Evolutionary conservation across 2,113 vertebrate species (phyloP).

Genomic region (Irena cyanogastra): DNA sequence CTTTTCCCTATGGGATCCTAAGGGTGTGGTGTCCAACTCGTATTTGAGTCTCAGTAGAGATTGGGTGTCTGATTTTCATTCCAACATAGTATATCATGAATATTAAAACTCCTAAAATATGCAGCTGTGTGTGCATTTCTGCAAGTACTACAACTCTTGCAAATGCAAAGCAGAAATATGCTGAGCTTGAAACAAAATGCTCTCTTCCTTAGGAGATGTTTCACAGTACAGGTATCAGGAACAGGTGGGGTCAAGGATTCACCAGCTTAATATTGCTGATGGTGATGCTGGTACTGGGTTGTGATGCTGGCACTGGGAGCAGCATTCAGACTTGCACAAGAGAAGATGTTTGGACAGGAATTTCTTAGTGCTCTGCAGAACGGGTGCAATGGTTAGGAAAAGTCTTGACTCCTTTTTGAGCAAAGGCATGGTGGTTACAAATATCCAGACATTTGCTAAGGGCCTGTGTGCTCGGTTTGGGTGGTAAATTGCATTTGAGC

Average conservation of each 20-base stretch:
- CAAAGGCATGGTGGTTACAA: not conserved
- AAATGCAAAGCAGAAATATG: not conserved
- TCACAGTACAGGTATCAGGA: not conserved
- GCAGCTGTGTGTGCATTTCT: not conserved
- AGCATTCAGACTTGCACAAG: not conserved
- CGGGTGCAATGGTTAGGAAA: not conserved
- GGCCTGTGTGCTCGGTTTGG: not conserved
- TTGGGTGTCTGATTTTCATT: not conserved
- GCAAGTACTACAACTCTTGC: not conserved
- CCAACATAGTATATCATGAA: not conserved
- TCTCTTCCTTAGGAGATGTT: not conserved
- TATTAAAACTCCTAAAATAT: not conserved
- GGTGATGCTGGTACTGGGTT: not conserved
- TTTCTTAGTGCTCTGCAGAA: not conserved
- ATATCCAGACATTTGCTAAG: not conserved
- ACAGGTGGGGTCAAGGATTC: not conserved
- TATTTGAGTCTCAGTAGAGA: not conserved
- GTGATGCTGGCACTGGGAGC: not conserved
- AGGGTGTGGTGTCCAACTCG: not conserved
- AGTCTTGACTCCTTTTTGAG: conserved; percentile 14
- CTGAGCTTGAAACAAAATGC: not conserved
- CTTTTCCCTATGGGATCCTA: not conserved
- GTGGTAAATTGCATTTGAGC: not conserved
- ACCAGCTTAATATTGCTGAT: not conserved
- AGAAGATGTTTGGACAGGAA: not conserved